Base-by-base conservation (phyloP, 2,113 vertebrate genomes). In the Sander vitreus region DNA sequence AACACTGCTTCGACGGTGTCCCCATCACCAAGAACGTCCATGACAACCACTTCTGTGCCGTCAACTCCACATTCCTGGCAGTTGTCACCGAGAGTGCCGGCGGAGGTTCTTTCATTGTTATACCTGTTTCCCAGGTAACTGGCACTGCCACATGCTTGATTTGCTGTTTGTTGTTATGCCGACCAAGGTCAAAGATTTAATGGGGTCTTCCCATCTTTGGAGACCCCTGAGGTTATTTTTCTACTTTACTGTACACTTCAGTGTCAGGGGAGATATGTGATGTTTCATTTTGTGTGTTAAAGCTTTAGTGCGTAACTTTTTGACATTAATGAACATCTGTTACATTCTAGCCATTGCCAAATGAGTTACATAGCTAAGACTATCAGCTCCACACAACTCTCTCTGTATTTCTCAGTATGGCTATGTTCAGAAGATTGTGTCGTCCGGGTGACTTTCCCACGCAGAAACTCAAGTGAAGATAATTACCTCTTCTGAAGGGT, bases 21-120 rank as follows among this genome's bases (percentile, higher is more conserved):
- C 97, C 98, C 86, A 99, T 99, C 95, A 99, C 98, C 93, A 99
- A 98, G 95, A 99, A 99, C 3, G 98, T 99, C 73, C 98, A 99
- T 5, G 98, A 99, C 94, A 99, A 98, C 95, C 97, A 99, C 84
- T 99, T 99, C 95, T 99, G 98, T 0, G 97, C 98, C 0, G 97
- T 99, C 94, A 99, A 99, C 8, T 90, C 96, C 81, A 97, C 96
- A 59, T 99, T 96, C 94, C 87, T 99, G 39, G 98, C 97, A 53
- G 97, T 99, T 4, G 98, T 99, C 84, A 99, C 98, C 0, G 98
- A 99, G 94, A 97, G 97, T 0, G 93, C 98, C 0, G 98, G 98
- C 1, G 98, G 98, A 0, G 98, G 98, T 55, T 94, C 98, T 70
- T 99, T 99, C 88, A 96, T 99, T 0, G 96, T 99, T 80, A 96